Evolutionary conservation across 1,140 invertebrate genomes (phyloP), one percentile per base, ranked within the genome.

Genomic region (Drosophila murphyi): DNA sequence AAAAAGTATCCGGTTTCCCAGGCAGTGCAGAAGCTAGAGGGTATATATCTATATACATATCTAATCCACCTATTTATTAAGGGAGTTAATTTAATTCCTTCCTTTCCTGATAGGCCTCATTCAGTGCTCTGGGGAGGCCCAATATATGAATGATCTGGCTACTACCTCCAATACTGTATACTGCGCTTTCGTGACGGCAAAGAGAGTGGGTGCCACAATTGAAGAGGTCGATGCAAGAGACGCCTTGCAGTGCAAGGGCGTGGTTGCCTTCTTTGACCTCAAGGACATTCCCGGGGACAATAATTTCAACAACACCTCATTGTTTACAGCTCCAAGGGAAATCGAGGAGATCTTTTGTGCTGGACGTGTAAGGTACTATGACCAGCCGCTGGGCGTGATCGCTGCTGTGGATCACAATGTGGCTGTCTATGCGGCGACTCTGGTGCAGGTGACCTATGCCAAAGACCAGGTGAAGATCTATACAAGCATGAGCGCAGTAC

Each of bases 241-340:
- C 52, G 95, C 95, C 0, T 32, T 91, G 93, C 93, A 94, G 85
- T 90, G 95, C 52, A 93, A 94, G 56, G 97, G 96, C 1, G 96
- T 97, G 2, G 86, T 96, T 3, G 94, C 94, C 0, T 96, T 96
- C 80, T 94, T 94, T 61, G 93, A 94, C 1, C 95, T 95, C 2
- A 95, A 95, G 80, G 96, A 97, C 86, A 95, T 97, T 37, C 96
- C 96, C 1, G 96, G 96, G 0, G 92, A 92, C 45, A 97, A 97
- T 91, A 80, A 91, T 34, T 95, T 94, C 45, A 93, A 92, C 0
- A 70, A 51, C 5, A 43, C 92, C 2, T 72, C 56, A 5, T 29
- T 56, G 0, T 51, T 83, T 4, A 76, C 76, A 0, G 70, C 91
- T 0, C 80, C 77, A 0, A 12, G 10, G 2, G 78, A 43, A 2